Evolutionary conservation across 2,888 invertebrate species (phyloP).

Genomic region (Branchipolynoe longqiensis): DNA sequence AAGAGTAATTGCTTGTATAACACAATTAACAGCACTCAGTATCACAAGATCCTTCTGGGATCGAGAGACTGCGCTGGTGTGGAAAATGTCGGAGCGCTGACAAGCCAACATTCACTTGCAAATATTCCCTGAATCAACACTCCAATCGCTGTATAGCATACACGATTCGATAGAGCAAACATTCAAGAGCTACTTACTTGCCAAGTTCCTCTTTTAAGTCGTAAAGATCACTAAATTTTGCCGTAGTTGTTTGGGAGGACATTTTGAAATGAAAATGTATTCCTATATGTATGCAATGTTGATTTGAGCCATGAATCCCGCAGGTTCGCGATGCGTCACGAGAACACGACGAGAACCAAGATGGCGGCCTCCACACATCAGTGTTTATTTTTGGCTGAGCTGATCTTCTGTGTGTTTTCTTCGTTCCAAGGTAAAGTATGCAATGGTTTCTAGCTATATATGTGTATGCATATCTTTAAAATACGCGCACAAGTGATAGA

Average conservation of each 20-base stretch:
- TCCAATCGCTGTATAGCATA: neutral
- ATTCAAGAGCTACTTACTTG: conserved; percentile 88
- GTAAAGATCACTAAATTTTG: conserved; percentile 98
- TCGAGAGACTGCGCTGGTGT: conserved; percentile 32
- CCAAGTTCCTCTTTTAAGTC: conserved; percentile 99
- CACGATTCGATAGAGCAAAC: conserved; percentile 7
- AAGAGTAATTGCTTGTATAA: conserved; percentile 21
- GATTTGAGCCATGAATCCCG: conserved; percentile 67
- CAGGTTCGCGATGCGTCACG: conserved; percentile 70
- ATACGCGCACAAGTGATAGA: too few species aligned
- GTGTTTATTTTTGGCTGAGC: conserved; percentile 52
- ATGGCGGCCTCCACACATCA: conserved; percentile 53
- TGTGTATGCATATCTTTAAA: too few species aligned
- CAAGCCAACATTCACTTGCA: conserved; percentile 49
- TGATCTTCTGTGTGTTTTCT: neutral
- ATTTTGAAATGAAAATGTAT: conserved; percentile 66
- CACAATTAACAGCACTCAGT: neutral
- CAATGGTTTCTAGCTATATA: neutral
- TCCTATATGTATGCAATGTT: conserved; percentile 64
- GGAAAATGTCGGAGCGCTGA: conserved; percentile 57
- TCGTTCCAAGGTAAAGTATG: conserved; percentile 11
- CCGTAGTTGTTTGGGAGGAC: conserved; percentile 67
- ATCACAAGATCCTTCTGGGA: conserved; percentile 49
- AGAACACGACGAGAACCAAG: conserved; percentile 56
- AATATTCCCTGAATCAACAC: conserved; percentile 31